phyloP scores from a whole-genome alignment of 2,888 invertebrate genomes.

The Hemithea aestivaria region DNA sequence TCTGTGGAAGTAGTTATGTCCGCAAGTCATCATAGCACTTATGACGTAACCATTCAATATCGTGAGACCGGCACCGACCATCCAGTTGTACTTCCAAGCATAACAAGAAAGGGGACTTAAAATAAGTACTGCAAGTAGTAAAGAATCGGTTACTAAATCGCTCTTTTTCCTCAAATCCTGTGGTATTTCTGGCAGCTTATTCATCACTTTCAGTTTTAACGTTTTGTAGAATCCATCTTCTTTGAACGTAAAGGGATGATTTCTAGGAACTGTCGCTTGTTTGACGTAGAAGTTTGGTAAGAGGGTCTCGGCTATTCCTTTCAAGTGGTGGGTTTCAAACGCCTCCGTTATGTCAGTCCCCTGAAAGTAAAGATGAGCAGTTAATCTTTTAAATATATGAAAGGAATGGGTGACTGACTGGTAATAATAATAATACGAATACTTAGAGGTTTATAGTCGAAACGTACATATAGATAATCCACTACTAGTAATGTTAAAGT shows the following conservation, averaged over 20 bases:
- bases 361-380: too few relatives aligned
- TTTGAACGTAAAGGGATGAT: constrained; percentile 86
- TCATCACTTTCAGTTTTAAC: constrained; percentile 80
- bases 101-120: constrained; percentile 50
- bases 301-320: constrained; percentile 77
- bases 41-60: constrained; percentile 43
- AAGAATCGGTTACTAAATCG: constrained; percentile 48
- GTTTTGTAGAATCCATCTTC: constrained; percentile 88
- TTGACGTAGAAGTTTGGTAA: constrained; percentile 84
- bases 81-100: constrained; percentile 44
- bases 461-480: too few relatives aligned
- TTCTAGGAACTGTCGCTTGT: constrained; percentile 80
- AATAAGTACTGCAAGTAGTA: constrained; percentile 44
- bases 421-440: too few relatives aligned
- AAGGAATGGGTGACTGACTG: too few relatives aligned
- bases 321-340: constrained; percentile 81
- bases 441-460: too few relatives aligned
- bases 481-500: too few relatives aligned
- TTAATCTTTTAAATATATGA: too few relatives aligned
- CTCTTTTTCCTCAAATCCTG: constrained; percentile 49
- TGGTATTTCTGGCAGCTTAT: constrained; percentile 76
- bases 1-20: constrained; percentile 90
- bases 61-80: constrained; percentile 45
- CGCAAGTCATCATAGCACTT: constrained; percentile 72
- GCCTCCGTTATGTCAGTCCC: constrained; percentile 84